Base-by-base conservation (phyloP, 1,140 invertebrate genomes). In the Metopolophium dirhodum region DNA sequence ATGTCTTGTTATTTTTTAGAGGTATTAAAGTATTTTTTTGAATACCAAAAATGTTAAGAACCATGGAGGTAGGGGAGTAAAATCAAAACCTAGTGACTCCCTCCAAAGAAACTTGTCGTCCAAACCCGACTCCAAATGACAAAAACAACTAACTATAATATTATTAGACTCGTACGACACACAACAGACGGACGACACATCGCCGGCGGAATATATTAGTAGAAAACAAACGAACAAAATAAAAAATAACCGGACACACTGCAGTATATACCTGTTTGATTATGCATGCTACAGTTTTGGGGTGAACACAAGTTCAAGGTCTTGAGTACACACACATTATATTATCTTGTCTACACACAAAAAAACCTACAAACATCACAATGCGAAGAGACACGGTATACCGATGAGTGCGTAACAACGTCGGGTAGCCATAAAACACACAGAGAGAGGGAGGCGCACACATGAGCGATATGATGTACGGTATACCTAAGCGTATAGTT, bases 261-360 rank as follows among this genome's bases (percentile, higher is more conserved):
- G 30, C 61, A 77, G 61, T 89, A 92, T 92, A 82, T 92, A 82
- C 91, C 47, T 92, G 68, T 92, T 92, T 82, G 91, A 92, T 92
- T 92, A 92, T 92, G 91, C 91, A 92, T 92, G 91, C 91, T 92
- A 92, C 91, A 83, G 91, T 92, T 92, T 92, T 92, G 68, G 91
- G 91, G 91, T 92, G 61, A 92, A 92, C 26, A 92, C 77, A 92
- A 92, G 91, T 92, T 92, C 91, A 92, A 92, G 91, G 91, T 92
- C 91, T 83, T 85, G 35, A 45, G n/a, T 41, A 91, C 61, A 82
- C 45, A 83, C 47, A 85, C 57, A 45, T 20, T 35, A 14, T 54
- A 45, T n/a, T 91, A 77, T 90, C 88, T 90, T 30, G 88, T 90
- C n/a, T 57, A 47, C 3, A 45, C 77, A 57, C 8, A 41, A 37